Percentiles rank a stretch among this genome's conserved stretches.
These are phyloP conservation scores for Meteorus sp. DNA, from an alignment of 1,140 invertebrate genomes.

Conservation along the genomic window DNA sequence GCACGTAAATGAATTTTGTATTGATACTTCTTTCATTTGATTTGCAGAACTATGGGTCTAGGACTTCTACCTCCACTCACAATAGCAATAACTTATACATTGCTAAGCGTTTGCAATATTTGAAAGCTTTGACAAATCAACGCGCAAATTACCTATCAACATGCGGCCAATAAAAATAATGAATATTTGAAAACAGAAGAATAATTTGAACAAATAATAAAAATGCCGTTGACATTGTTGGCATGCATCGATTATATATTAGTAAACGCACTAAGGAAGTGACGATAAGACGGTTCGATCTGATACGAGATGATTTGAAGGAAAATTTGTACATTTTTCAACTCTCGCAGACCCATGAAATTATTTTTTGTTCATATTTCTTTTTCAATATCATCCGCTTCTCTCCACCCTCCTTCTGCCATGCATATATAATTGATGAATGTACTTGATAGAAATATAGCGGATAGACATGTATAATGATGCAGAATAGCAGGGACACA, in stretches of 20 bases:
- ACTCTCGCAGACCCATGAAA: too few species aligned
- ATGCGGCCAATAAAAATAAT: constrained; percentile 1
- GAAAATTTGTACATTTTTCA: too few species aligned
- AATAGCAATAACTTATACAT: background rate
- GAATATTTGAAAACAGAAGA: constrained; percentile 1
- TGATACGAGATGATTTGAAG: too few species aligned
- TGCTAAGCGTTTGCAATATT: background rate
- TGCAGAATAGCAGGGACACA: constrained; percentile 2
- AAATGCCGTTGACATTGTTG: background rate
- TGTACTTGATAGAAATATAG: constrained; percentile 20
- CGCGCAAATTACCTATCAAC: background rate
- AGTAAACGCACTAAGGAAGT: constrained; percentile 32
- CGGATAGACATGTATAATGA: constrained; percentile 13
- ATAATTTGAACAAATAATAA: too few species aligned
- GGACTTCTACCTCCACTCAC: background rate
- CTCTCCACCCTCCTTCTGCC: constrained; percentile 42
- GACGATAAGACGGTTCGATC: constrained; percentile 29
- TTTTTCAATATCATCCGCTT: constrained; percentile 16
- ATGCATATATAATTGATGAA: constrained; percentile 22
- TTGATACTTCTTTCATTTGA: too few species aligned
- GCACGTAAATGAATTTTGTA: too few species aligned
- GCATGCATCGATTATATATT: constrained; percentile 26
- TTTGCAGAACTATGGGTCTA: background rate
- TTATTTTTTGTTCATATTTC: background rate
- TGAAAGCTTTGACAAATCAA: background rate